Evolutionary conservation across 2,113 vertebrate genomes (phyloP).

Genomic region (Machaerirhynchus nigripectus): DNA sequence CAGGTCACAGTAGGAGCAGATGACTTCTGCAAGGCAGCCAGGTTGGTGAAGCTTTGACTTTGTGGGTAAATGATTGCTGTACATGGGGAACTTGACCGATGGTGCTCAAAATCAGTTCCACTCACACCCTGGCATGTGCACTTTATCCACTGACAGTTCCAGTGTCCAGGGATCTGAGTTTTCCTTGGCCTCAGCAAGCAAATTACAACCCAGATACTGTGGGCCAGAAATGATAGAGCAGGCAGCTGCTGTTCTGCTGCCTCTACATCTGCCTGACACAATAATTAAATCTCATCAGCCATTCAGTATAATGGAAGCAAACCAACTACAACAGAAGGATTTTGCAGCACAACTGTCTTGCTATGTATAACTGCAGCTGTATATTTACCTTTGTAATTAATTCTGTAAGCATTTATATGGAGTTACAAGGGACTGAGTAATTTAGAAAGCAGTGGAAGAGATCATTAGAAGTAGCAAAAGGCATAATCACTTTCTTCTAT

Average conservation of each 20-base stretch:
- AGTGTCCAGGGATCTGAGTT: not conserved
- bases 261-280: not conserved
- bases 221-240: not conserved
- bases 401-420: not conserved
- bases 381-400: not conserved
- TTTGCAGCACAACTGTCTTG: not conserved
- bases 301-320: not conserved
- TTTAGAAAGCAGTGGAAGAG: not conserved
- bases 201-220: not conserved
- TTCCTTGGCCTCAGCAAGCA: not conserved
- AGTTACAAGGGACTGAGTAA: not conserved
- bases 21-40: not conserved
- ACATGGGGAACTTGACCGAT: not conserved
- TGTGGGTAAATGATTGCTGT: not conserved
- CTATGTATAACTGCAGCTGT: not conserved
- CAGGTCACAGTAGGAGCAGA: not conserved
- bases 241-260: slow-evolving; percentile 3
- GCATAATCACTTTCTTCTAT: not conserved
- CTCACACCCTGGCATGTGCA: not conserved
- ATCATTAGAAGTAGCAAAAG: not conserved
- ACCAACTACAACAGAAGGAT: not conserved
- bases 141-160: not conserved
- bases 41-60: not conserved
- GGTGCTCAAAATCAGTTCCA: not conserved
- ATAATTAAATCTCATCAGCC: not conserved